Evolutionary conservation across 2,888 invertebrate genomes (phyloP), one percentile per base, ranked within the genome.

Genomic region (Graphium colonna): DNA sequence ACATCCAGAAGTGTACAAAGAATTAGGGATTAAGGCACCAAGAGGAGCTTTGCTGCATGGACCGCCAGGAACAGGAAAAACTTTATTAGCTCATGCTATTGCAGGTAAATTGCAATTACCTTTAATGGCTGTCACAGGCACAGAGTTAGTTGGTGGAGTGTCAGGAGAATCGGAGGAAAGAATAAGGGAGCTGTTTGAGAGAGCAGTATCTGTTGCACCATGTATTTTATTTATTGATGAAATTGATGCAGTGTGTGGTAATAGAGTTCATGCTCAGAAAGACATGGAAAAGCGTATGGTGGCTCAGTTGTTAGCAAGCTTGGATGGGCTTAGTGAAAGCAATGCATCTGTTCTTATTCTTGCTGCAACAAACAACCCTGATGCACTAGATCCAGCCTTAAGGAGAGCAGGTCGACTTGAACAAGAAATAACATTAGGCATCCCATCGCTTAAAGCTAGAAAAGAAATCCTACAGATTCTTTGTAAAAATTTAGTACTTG

Each of bases 241-340:
- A 88, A 96, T 99, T 56, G 99, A 99, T 89, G 94, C 97, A n/a
- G 95, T 99, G 42, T 96, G 97, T 28, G 96, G 95, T 3, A 96
- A 97, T 75, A 91, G 98, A 70, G 94, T 97, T 52, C 94, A 94
- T 67, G 97, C 97, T 1, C 96, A 96, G 68, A 95, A 96, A 75
- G 98, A 98, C 70, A 99, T 99, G 98, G 98, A 99, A 75, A 92
- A 96, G 58, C 90, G 99, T 57, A 97, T 99, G 80, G 98, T 99
- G 5, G 94, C 98, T 0, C 98, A 99, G 79, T 81, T 99, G 51
- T 86, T 98, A 31, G 93, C 95, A 10, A 97, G 97, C 67, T 90
- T 99, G 70, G 98, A 99, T 88, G 95, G 95, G 93, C 71, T 90
- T 63, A 72, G 75, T 79, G 67, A 90, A 69, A 77, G 78, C 70